Evolutionary conservation across 2,797 vertebrate species (phyloP), one percentile per base, ranked within the genome.

Genomic region (Diplodus puntazzo): DNA sequence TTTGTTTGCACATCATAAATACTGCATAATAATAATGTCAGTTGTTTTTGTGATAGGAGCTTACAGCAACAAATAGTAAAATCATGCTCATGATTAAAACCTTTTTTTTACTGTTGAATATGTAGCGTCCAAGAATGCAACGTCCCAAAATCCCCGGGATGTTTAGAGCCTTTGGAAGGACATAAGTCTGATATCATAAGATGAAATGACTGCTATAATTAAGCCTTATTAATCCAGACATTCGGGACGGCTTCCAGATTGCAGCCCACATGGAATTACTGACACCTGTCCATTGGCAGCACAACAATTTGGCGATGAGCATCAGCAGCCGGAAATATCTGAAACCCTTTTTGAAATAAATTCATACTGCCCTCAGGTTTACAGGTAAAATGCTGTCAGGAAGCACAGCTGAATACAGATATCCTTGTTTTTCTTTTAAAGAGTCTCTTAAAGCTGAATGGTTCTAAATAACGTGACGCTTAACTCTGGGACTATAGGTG

Each of bases 191-290:
- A 23, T 42, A 55, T 46, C 25, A 69, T 14, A 65, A 49, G 63
- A 79, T 81, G 48, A 85, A 58, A 81, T 13, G 50, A 69, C 57
- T 69, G 21, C 20, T 61, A 10, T 69, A 65, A 74, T 80, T 63
- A 79, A 79, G 46, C n/a, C 45, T 57, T 62, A 72, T 81, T 79
- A 75, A 79, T 81, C 59, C 82, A 74, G 25, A 46, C 48, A 65
- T 73, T 54, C 49, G 69, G 48, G 42, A 83, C 39, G 1, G 18
- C 49, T 25, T 69, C 69, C 79, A 75, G 68, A 69, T 67, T 75
- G 63, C 74, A 48, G 42, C 67, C 57, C 75, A 64, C 20, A 20
- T 64, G 68, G 64, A 85, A 62, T 68, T 50, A 14, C 57, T 67
- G 73, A 79, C 73, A 77, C 58, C 75, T 81, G 68, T 75, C 46